These are phyloP conservation scores for Belgica antarctica DNA, from an alignment of 2,888 invertebrate species.

Conservation along the genomic window DNA sequence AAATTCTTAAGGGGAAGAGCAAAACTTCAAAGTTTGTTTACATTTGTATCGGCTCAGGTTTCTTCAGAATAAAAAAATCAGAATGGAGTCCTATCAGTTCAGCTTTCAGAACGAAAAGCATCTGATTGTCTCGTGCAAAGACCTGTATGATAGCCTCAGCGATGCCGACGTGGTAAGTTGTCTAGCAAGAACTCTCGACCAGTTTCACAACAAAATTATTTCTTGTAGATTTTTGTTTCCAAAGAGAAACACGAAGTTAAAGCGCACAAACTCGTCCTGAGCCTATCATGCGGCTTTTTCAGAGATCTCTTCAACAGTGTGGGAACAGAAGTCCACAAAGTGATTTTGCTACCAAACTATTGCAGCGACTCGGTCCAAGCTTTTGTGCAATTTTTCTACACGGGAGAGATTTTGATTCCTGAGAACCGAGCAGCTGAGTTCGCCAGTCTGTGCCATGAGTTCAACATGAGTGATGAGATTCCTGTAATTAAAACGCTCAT, in stretches of 20 bases:
- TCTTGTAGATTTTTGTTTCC: conserved; percentile 46
- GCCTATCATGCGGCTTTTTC: conserved; percentile 53
- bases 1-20: too few relatives aligned
- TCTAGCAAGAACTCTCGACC: neutral
- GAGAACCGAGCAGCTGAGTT: neutral
- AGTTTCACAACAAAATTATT: neutral
- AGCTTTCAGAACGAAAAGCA: neutral
- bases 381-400: conserved; percentile 25
- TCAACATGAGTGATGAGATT: neutral
- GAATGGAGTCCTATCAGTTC: neutral
- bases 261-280: conserved; percentile 53
- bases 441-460: neutral
- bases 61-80: neutral
- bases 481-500: neutral
- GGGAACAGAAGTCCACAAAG: neutral
- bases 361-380: neutral
- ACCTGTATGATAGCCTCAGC: neutral
- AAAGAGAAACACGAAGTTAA: conserved; percentile 50
- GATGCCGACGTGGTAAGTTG: neutral
- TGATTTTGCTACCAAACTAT: neutral
- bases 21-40: too few relatives aligned
- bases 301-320: conserved; percentile 48
- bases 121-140: neutral
- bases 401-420: neutral
- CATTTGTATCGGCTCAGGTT: too few relatives aligned